Base-by-base conservation (phyloP, 2,113 vertebrate species). In the Mola mola region DNA sequence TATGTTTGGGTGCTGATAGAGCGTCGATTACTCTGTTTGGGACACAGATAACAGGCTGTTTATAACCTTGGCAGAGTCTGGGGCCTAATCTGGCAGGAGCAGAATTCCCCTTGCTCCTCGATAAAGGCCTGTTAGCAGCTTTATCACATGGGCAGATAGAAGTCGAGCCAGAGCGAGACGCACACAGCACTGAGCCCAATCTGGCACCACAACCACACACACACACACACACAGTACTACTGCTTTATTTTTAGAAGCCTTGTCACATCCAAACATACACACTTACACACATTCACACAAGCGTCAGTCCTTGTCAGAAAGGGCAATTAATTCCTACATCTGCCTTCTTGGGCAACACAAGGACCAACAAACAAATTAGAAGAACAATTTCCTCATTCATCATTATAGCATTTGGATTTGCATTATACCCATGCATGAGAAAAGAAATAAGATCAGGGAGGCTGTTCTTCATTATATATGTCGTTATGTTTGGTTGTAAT, bases 1-100 rank as follows among this genome's bases (percentile, higher is more conserved):
- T 96, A 96, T 98, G 96, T 96, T 96, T 95, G 92, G 92, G 91
- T 93, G 93, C 95, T 95, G 96, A 97, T 97, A 96, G 93, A 93
- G 94, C 93, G 92, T 91, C 94, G 94, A 95, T 96, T 96, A 96
- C 93, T 96, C 93, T 96, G 95, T 96, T 96, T 93, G 92, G 93
- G 93, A 90, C 91, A 89, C 88, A 86, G 96, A 98, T 98, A 98
- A 96, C 91, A 83, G 93, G 95, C 94, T 96, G 95, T 97, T 98
- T 96, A 96, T 98, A 96, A 96, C 95, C 95, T 95, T 96, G 95
- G 94, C 95, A 94, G 93, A 94, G 94, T 93, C 95, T 91, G 93
- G 93, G 93, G 92, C 92, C 94, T 98, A 98, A 98, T 98, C 96
- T 98, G 95, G 90, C 93, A 94, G 93, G 85, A 96, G 94, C 96